These are phyloP conservation scores for Poicephalus gulielmi DNA, from an alignment of 2,113 vertebrate genomes.

Conservation along the genomic window DNA sequence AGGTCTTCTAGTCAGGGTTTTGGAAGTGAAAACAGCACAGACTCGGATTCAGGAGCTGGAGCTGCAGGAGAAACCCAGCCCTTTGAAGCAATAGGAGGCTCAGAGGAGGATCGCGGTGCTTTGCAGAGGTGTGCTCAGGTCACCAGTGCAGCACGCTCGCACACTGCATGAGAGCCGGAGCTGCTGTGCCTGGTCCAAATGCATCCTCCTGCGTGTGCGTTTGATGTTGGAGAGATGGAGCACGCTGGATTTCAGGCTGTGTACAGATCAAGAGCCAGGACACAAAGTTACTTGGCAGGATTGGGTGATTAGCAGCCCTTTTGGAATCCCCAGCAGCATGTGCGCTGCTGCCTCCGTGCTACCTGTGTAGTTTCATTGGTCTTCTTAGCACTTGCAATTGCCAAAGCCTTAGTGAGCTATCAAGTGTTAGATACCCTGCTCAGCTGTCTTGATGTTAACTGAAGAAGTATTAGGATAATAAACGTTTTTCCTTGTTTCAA, in stretches of 20 bases:
- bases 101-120: neutral
- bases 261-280: neutral
- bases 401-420: neutral
- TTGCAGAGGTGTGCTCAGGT: neutral
- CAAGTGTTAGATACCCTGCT: neutral
- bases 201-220: neutral
- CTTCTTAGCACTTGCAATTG: neutral
- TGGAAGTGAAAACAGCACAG: neutral
- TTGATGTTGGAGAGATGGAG: neutral
- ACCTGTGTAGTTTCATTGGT: neutral
- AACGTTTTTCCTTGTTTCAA: neutral
- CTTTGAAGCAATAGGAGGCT: neutral
- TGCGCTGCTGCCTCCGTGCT: neutral
- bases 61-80: neutral
- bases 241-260: neutral
- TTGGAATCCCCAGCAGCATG: neutral
- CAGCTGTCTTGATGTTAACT: neutral
- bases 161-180: fast-evolving
- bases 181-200: neutral
- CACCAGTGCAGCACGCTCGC: neutral
- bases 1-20: neutral
- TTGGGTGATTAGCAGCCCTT: neutral
- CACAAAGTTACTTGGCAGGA: neutral
- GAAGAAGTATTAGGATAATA: slow-evolving; percentile 2
- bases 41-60: neutral